Evolutionary conservation across 2,888 invertebrate genomes (phyloP).

Genomic region (Sarcophaga caerulescens): DNA sequence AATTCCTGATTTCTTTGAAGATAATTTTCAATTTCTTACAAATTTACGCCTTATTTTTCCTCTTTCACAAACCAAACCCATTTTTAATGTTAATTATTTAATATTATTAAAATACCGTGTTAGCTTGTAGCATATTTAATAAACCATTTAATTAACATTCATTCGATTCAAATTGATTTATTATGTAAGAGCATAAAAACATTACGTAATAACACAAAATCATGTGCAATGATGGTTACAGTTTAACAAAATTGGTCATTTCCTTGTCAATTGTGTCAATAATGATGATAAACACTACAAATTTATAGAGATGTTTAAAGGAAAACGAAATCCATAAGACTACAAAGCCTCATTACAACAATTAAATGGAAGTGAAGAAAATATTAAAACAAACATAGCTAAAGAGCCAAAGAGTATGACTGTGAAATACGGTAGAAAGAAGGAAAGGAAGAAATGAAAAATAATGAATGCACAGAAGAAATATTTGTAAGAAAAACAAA

Average conservation of each 20-base stretch:
- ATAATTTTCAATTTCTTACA: too few species aligned
- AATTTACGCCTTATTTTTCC: too few species aligned
- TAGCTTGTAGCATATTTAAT: not conserved
- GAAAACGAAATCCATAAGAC: not conserved
- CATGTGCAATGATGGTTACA: not conserved
- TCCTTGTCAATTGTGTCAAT: constrained; percentile 27
- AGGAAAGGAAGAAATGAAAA: not conserved
- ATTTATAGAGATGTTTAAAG: not conserved
- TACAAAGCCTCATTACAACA: not conserved
- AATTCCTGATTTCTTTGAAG: too few species aligned
- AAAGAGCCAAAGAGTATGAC: too few species aligned
- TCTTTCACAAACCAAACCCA: too few species aligned
- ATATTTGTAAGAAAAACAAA: not conserved
- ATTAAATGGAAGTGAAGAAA: not conserved
- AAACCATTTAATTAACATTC: not conserved
- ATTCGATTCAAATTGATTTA: not conserved
- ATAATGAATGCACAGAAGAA: not conserved
- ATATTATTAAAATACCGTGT: not conserved
- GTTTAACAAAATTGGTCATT: not conserved
- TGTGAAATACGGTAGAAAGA: too few species aligned
- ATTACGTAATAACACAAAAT: not conserved
- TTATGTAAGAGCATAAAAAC: not conserved
- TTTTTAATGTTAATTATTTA: too few species aligned
- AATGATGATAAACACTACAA: not conserved
- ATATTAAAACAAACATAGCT: not conserved